Percentiles rank a stretch among this genome's conserved stretches.
Evolutionary conservation across 2,888 invertebrate genomes (phyloP).

Genomic region (Atethmia centrago): DNA sequence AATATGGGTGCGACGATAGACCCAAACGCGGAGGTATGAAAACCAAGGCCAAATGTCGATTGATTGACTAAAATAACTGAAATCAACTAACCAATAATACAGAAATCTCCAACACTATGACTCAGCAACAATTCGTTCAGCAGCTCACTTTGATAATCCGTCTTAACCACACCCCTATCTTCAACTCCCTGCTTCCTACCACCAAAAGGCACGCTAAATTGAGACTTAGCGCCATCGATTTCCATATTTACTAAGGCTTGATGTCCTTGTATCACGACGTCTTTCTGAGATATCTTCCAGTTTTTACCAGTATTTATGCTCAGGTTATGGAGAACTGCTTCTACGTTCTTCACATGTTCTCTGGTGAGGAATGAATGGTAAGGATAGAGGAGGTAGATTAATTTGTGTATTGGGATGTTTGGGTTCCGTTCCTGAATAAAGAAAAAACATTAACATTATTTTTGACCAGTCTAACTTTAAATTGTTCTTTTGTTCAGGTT

Average conservation of each 20-base stretch:
- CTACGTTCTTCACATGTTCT: slow-evolving; percentile 94
- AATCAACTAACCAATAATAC: slow-evolving; percentile 92
- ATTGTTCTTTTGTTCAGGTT: not conserved
- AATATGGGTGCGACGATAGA: not conserved
- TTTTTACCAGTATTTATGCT: slow-evolving; percentile 79
- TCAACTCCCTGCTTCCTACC: slow-evolving; percentile 71
- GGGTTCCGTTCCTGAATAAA: slow-evolving; percentile 92
- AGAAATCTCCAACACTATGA: slow-evolving; percentile 95
- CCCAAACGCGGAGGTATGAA: not conserved
- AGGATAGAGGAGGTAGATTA: slow-evolving; percentile 95
- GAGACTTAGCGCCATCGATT: slow-evolving; percentile 81
- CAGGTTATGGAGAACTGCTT: slow-evolving; percentile 93
- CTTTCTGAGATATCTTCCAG: slow-evolving; percentile 73
- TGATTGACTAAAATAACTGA: not conserved
- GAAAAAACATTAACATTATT: slow-evolving; percentile 4
- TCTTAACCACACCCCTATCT: slow-evolving; percentile 90
- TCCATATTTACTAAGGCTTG: slow-evolving; percentile 84
- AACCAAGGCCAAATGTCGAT: not conserved
- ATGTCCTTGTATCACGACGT: slow-evolving; percentile 77
- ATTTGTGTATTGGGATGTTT: slow-evolving; percentile 91
- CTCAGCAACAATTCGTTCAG: slow-evolving; percentile 95
- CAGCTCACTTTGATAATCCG: slow-evolving; percentile 94
- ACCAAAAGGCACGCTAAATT: slow-evolving; percentile 84
- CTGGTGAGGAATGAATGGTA: slow-evolving; percentile 94
- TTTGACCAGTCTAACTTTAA: no score